Evolutionary conservation across 2,888 invertebrate species (phyloP).

Genomic region (Frankliniella intonsa): DNA sequence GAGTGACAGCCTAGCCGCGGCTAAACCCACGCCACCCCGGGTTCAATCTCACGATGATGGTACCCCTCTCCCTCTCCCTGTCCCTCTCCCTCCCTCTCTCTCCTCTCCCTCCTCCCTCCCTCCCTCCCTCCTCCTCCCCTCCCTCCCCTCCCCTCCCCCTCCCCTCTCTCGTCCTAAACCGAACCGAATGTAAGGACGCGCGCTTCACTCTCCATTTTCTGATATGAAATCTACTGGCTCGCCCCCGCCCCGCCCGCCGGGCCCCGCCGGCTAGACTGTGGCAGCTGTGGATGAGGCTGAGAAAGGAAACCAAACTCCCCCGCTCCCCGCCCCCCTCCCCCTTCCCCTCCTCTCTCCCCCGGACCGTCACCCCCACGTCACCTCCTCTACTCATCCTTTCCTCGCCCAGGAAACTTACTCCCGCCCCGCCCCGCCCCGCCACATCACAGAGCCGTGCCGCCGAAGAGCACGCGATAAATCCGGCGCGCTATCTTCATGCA

Average conservation of each 20-base stretch:
- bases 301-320: too few relatives aligned
- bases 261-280: neutral
- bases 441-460: neutral
- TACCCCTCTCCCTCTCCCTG: too few relatives aligned
- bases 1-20: too few relatives aligned
- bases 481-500: neutral
- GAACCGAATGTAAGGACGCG: neutral
- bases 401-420: too few relatives aligned
- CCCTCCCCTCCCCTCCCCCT: neutral
- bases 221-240: slow-evolving; percentile 5
- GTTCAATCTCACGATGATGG: too few relatives aligned
- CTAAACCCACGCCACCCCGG: too few relatives aligned
- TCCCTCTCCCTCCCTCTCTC: neutral
- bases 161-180: neutral
- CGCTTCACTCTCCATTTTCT: slow-evolving; percentile 18
- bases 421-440: neutral
- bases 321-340: too few relatives aligned
- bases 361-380: too few relatives aligned
- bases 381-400: too few relatives aligned
- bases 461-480: slow-evolving; percentile 20
- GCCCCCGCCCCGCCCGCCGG: neutral
- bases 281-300: neutral
- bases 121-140: neutral
- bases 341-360: too few relatives aligned
- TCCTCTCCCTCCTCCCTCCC: neutral